Evolutionary conservation across 30 jellyfish, hydroid and myxozoan genomes (phyloP), one percentile per base, ranked within the genome.

Genomic region (Cassiopea xamachana): DNA sequence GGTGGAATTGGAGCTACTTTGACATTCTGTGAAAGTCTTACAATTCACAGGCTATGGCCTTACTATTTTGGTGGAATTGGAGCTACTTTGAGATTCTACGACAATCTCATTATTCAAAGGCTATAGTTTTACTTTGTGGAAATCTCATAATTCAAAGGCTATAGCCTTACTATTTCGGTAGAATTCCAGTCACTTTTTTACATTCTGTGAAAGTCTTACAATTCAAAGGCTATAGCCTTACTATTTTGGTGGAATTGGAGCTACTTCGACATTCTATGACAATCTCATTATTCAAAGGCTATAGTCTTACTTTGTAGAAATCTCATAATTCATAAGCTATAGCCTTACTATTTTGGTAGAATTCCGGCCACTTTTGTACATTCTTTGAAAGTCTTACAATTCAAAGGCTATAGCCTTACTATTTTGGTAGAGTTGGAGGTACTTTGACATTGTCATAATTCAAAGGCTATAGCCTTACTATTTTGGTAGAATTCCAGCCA

Each of bases 391-490:
- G 0, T 68, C 39, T 6, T 18, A 18, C 0, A 68, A 59, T 6
- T 6, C 69, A 0, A 0, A 68, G 77, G 46, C 77, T 6, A 68
- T 68, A 68, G 77, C 39, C 77, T 68, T 68, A 16, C 77, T 16
- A 0, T 27, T 0, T n/a, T n/a, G n/a, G n/a, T n/a, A n/a, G n/a
- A n/a, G n/a, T n/a, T n/a, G n/a, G n/a, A n/a, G n/a, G n/a, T n/a
- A n/a, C n/a, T n/a, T n/a, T n/a, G n/a, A n/a, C n/a, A n/a, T n/a
- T n/a, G n/a, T n/a, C n/a, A n/a, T n/a, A n/a, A n/a, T n/a, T n/a
- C n/a, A n/a, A n/a, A n/a, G n/a, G n/a, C n/a, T n/a, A n/a, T 73
- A 73, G 61, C 2, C 82, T 73, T 73, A 73, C 82, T 48, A 17
- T 73, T 73, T 73, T 73, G 0, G 14, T 55, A 60, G 15, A 60